These are phyloP conservation scores for Polydrusus cervinus DNA, from an alignment of 2,888 invertebrate genomes.

Conservation along the genomic window DNA sequence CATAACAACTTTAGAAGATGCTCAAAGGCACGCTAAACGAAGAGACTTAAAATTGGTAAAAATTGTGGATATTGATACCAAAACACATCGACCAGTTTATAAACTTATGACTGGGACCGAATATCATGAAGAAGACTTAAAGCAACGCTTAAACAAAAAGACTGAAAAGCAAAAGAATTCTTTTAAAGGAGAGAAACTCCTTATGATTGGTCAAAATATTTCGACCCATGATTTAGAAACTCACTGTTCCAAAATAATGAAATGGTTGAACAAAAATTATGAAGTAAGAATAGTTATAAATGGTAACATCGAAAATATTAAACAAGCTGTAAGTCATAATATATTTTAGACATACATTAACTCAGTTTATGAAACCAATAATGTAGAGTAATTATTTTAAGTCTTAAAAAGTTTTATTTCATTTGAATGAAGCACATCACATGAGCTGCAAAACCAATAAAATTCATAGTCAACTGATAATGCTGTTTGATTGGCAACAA, in stretches of 20 bases:
- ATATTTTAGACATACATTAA: background rate
- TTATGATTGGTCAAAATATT: slow-evolving; percentile 78
- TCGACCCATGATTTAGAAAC: slow-evolving; percentile 79
- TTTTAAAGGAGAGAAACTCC: slow-evolving; percentile 78
- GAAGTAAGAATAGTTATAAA: slow-evolving; percentile 78
- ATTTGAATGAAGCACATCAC: too few species aligned
- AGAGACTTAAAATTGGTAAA: slow-evolving; percentile 82
- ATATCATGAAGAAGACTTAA: slow-evolving; percentile 77
- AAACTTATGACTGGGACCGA: slow-evolving; percentile 81
- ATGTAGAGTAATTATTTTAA: too few species aligned
- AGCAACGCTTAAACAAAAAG: slow-evolving; percentile 73
- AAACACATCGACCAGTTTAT: slow-evolving; percentile 80
- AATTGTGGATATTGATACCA: slow-evolving; percentile 79
- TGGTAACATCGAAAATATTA: slow-evolving; percentile 71
- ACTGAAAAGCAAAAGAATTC: slow-evolving; percentile 66
- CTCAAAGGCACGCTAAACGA: slow-evolving; percentile 79
- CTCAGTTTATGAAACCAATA: too few species aligned
- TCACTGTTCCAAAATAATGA: slow-evolving; percentile 77
- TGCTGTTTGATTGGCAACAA: too few species aligned
- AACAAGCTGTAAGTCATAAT: slow-evolving; percentile 68
- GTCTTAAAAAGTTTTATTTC: too few species aligned
- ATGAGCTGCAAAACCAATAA: too few species aligned
- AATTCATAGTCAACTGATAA: too few species aligned
- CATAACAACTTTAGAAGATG: slow-evolving; percentile 79
- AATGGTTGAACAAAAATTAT: slow-evolving; percentile 79